Conservation (phyloP, 2,797 vertebrate genomes). For the Melanotaenia boesemani region DNA sequence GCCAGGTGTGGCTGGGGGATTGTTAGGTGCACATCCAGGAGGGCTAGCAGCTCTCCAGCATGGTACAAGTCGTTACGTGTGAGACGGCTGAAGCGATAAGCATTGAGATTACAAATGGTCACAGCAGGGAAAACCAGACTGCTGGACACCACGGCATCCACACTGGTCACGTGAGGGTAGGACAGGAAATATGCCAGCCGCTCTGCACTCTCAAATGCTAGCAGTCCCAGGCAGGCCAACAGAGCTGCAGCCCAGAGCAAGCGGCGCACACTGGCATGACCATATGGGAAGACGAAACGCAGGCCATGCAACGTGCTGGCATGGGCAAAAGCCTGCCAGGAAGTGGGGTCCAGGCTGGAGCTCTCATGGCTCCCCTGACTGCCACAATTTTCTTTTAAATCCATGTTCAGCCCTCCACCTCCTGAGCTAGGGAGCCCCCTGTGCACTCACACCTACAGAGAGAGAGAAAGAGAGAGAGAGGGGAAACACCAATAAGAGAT, state of each 20-base stretch:
- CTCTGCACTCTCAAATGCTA: conserved; percentile 93
- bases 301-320: conserved; percentile 94
- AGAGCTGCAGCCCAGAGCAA: conserved; percentile 93
- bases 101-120: conserved; percentile 96
- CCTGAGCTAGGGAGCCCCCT: conserved; percentile 58
- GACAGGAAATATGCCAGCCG: conserved; percentile 95
- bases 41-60: conserved; percentile 92
- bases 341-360: conserved; percentile 88
- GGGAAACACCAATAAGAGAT: conserved; percentile 14
- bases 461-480: conserved; percentile 40
- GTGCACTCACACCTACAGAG: conserved; percentile 64
- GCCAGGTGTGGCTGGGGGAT: conserved; percentile 94
- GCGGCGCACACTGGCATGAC: conserved; percentile 88
- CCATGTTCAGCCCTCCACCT: conserved; percentile 84
- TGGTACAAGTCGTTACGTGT: conserved; percentile 98
- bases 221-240: conserved; percentile 90
- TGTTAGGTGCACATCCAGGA: conserved; percentile 93
- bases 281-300: conserved; percentile 93
- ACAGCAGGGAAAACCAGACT: conserved; percentile 95
- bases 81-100: conserved; percentile 93
- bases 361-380: conserved; percentile 90
- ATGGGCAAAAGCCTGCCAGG: conserved; percentile 94
- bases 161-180: conserved; percentile 95
- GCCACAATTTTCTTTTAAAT: conserved; percentile 93
- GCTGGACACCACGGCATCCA: conserved; percentile 92